phyloP scores from a whole-genome alignment of 92 coral and sea anemone species.

The Isaurus tuberculatus region DNA sequence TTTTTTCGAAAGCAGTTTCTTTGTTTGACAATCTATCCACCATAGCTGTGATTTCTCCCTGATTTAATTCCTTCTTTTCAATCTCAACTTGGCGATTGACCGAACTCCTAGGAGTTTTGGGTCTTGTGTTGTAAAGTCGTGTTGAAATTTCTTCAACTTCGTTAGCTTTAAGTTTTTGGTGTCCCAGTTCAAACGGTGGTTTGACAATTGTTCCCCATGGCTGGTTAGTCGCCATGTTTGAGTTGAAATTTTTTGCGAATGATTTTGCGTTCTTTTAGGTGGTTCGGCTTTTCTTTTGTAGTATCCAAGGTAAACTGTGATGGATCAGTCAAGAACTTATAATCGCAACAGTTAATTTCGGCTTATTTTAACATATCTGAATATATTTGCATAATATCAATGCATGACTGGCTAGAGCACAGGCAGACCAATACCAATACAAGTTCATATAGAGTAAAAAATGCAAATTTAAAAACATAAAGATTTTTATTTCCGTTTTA shows the following conservation, averaged over 20 bases:
- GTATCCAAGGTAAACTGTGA: slow-evolving; percentile 11
- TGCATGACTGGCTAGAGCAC: not conserved
- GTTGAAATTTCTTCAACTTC: slow-evolving; percentile 84
- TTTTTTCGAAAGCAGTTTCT: slow-evolving; percentile 67
- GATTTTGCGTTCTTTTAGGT: not conserved
- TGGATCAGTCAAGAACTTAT: not conserved
- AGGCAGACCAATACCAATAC: too few species aligned
- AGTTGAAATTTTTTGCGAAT: too few species aligned
- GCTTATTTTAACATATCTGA: too few species aligned
- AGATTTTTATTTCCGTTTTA: too few species aligned
- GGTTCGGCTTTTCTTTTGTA: not conserved
- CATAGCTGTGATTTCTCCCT: slow-evolving; percentile 73
- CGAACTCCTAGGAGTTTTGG: slow-evolving; percentile 51
- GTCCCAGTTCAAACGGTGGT: slow-evolving; percentile 91
- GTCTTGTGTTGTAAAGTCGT: slow-evolving; percentile 59
- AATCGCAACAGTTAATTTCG: too few species aligned
- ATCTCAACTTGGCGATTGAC: slow-evolving; percentile 56
- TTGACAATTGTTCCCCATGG: slow-evolving; percentile 95
- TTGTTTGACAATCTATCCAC: slow-evolving; percentile 88
- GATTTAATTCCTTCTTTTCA: slow-evolving; percentile 71
- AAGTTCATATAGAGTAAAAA: too few species aligned
- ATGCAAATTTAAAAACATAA: too few species aligned
- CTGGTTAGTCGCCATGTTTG: slow-evolving; percentile 55
- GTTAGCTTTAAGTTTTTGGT: slow-evolving; percentile 76
- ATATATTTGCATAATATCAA: not conserved